These are phyloP conservation scores for Habrosyne pyritoides DNA, from an alignment of 2,888 invertebrate genomes.

Conservation along the genomic window DNA sequence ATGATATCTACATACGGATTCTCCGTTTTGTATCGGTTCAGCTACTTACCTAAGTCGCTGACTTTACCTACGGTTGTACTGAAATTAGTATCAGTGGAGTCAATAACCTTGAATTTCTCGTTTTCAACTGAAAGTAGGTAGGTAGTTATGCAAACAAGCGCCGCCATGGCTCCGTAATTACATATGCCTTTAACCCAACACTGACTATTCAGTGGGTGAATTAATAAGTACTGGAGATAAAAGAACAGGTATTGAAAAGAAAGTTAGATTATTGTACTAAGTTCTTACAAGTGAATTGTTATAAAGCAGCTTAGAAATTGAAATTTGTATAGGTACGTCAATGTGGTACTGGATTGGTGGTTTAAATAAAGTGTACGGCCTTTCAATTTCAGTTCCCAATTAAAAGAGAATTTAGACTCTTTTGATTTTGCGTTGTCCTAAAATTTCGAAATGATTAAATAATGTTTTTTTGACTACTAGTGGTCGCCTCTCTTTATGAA, in stretches of 20 bases:
- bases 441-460: no score
- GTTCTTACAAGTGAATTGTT: not conserved
- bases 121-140: constrained; percentile 6
- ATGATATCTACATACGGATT: no score
- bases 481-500: no score
- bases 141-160: constrained; percentile 6
- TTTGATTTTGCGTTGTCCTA: no score
- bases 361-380: no score
- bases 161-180: not conserved
- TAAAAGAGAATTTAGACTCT: no score
- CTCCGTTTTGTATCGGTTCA: no score
- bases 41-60: no score
- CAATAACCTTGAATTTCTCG: constrained; percentile 5
- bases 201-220: not conserved
- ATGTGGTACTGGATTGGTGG: no score
- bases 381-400: no score
- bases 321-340: no score
- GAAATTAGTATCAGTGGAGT: constrained; percentile 7
- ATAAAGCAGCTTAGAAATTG: not conserved
- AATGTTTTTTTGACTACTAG: no score
- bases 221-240: not conserved
- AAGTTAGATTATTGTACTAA: not conserved
- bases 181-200: not conserved
- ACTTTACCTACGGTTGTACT: not conserved
- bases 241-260: not conserved